Evolutionary conservation across 2,888 invertebrate genomes (phyloP).

Genomic region (Synanthedon vespiformis): DNA sequence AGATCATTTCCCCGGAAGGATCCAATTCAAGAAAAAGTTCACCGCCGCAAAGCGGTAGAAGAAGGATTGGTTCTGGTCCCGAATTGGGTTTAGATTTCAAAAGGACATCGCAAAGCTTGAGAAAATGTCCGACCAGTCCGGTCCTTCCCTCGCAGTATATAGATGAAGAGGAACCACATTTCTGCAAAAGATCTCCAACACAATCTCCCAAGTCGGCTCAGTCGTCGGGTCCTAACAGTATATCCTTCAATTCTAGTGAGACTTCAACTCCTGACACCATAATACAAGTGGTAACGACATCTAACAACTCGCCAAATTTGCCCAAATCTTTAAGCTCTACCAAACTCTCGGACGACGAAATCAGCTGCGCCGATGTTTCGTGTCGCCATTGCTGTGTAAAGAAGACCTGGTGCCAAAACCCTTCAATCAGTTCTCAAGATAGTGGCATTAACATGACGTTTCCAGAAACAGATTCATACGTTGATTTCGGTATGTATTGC

Average conservation of each 20-base stretch:
- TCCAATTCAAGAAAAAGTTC: constrained; percentile 50
- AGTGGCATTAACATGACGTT: constrained; percentile 83
- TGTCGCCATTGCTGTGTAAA: constrained; percentile 63
- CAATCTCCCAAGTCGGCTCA: constrained; percentile 57
- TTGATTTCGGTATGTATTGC: constrained; percentile 49
- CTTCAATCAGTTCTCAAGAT: constrained; percentile 80
- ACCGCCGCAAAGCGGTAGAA: constrained; percentile 52
- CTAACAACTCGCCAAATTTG: constrained; percentile 45
- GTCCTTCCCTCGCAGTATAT: constrained; percentile 37
- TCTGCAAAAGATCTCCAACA: constrained; percentile 37
- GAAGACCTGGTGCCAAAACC: constrained; percentile 74
- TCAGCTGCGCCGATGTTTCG: constrained; percentile 48
- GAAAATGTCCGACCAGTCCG: constrained; percentile 63
- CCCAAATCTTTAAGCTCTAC: constrained; percentile 70
- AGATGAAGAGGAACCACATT: constrained; percentile 40
- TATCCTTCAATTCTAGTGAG: constrained; percentile 66
- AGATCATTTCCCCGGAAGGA: constrained; percentile 70
- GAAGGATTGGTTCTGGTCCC: constrained; percentile 55
- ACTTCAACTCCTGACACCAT: constrained; percentile 66
- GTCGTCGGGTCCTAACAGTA: constrained; percentile 54
- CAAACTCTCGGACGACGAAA: constrained; percentile 72
- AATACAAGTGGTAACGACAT: constrained; percentile 55
- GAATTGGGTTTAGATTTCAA: constrained; percentile 53
- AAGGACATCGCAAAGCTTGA: constrained; percentile 30
- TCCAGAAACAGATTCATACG: constrained; percentile 74